Evolutionary conservation across 2,113 vertebrate genomes (phyloP), one percentile per base, ranked within the genome.

Genomic region (Catharus fuscescens): DNA sequence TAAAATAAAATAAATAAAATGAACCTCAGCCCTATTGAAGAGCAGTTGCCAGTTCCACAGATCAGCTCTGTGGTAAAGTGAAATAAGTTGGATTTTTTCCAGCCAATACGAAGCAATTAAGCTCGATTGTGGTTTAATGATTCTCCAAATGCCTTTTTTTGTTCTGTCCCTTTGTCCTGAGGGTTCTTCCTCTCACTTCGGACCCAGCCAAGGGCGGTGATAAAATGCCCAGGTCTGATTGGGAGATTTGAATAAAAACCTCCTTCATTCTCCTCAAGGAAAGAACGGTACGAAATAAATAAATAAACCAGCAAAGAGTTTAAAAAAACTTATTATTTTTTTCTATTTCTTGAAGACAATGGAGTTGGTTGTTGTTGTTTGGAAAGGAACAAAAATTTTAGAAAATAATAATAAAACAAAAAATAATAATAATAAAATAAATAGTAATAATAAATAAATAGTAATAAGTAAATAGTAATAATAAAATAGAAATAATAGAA

Each of bases 71-170:
- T 50, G 65, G 40, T 65, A 28, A 61, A 86, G 71, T 91, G 73
- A 78, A 91, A 48, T 60, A 56, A 32, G 12, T 31, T 73, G 79
- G 67, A 65, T 44, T 86, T 82, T 97, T 88, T 83, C 85, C 50
- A 60, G 69, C 53, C 74, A 80, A 69, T 57, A 16, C 2, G 5
- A 69, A 94, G 64, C 79, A 90, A 93, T 90, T 82, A 90, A 50
- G 64, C 62, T 86, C 38, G 38, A 83, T 69, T 86, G 80, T 66
- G 79, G 86, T 82, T 95, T 97, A 95, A 95, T 88, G 67, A 90
- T 92, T 95, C 74, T 92, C 86, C 67, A 94, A 92, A 93, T 52
- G 79, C 60, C 47, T 96, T 88, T 80, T 87, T 96, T 86, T 92
- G 45, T 94, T 80, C 69, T 45, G 54, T 45, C 66, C 78, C 70